phyloP scores from a whole-genome alignment of 2,113 vertebrate genomes.

The Pampusana beccarii region DNA sequence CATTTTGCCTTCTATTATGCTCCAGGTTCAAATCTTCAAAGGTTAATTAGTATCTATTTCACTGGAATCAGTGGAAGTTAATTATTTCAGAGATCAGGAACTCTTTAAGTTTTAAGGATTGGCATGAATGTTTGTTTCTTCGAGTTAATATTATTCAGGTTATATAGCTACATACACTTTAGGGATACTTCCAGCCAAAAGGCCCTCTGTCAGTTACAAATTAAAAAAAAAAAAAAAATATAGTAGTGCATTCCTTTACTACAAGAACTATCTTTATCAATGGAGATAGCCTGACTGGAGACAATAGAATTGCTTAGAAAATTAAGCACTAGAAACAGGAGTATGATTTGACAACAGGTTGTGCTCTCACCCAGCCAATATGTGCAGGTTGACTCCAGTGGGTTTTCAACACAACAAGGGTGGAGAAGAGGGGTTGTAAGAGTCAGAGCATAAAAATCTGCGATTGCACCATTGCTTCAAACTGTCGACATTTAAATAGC shows the following conservation, averaged over 20 bases:
- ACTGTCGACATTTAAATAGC: background rate
- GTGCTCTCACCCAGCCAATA: background rate
- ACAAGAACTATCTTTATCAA: background rate
- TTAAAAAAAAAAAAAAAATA: background rate
- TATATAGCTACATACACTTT: background rate
- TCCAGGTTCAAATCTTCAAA: background rate
- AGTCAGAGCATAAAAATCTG: background rate
- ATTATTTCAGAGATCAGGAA: background rate
- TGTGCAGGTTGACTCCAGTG: background rate
- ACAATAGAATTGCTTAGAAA: background rate
- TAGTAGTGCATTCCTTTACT: background rate
- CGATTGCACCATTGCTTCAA: background rate
- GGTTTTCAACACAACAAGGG: background rate
- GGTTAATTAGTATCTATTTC: slow-evolving; percentile 25
- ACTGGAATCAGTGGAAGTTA: slow-evolving; percentile 25
- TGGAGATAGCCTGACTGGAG: background rate
- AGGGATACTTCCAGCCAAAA: background rate
- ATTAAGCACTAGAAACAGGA: background rate
- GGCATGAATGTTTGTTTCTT: background rate
- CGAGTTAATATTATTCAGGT: background rate
- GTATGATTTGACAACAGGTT: background rate
- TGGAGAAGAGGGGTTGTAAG: background rate
- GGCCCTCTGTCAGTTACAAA: background rate
- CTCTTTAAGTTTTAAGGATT: slow-evolving; percentile 22
- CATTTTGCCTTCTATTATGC: slow-evolving; percentile 11